Conservation (phyloP, 2,113 vertebrate species). For the Sarotherodon lohbergeri region DNA sequence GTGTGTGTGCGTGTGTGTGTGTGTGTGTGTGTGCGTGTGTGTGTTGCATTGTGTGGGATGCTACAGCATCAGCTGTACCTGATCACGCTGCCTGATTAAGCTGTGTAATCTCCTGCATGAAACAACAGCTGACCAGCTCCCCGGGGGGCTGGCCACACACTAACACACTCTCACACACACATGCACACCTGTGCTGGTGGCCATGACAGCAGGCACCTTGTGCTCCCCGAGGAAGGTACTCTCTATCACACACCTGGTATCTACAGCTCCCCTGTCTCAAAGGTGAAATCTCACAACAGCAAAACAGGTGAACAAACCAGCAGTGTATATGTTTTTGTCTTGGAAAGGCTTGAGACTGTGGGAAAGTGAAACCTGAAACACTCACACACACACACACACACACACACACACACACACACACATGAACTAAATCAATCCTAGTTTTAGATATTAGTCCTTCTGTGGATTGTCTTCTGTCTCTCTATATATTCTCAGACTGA, state of each 20-base stretch:
- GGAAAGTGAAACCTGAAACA: background rate
- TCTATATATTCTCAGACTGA: background rate
- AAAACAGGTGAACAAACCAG: conserved; percentile 25
- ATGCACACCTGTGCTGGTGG: conserved; percentile 52
- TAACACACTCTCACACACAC: conserved; percentile 49
- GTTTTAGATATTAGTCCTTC: background rate
- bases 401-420: background rate
- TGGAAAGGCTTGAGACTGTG: background rate
- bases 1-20: no score
- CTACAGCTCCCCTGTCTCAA: conserved; percentile 24
- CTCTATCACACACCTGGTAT: conserved; percentile 58
- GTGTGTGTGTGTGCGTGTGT: no score
- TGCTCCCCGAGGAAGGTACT: conserved; percentile 20
- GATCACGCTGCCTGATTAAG: conserved; percentile 88
- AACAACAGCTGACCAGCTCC: conserved; percentile 88
- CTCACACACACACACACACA: background rate
- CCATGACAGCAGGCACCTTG: conserved; percentile 56
- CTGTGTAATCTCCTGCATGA: conserved; percentile 84
- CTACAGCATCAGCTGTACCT: conserved; percentile 87
- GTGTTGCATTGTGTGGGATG: conserved; percentile 36
- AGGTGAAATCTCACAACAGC: conserved; percentile 41
- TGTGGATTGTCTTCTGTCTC: background rate
- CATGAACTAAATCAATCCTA: accelerated
- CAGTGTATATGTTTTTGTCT: background rate
- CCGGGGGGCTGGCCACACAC: conserved; percentile 45